A percentile compares a stretch with the other conserved stretches of the same genome.
Evolutionary conservation across 1,140 invertebrate species (phyloP).

Genomic region (Drosophila ficusphila): DNA sequence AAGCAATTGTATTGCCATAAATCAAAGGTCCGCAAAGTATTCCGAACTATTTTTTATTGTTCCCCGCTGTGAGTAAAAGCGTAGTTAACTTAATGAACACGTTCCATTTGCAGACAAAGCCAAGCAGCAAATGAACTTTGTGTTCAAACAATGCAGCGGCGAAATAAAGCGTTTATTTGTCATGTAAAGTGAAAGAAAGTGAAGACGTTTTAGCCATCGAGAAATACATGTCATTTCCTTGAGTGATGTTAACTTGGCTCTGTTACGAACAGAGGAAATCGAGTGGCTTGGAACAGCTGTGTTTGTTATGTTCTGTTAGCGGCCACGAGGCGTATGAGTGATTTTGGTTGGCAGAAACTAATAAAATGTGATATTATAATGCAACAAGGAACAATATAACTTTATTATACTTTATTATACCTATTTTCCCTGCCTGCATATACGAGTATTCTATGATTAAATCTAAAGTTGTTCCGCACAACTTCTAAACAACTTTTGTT

Average conservation of each 20-base stretch:
- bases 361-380: no score
- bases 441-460: constrained; percentile 3
- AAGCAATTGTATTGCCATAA: constrained; percentile 43
- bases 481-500: constrained; percentile 8
- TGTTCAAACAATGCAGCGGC: constrained; percentile 35
- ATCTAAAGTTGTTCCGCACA: constrained; percentile 3
- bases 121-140: constrained; percentile 40
- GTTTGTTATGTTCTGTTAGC: constrained; percentile 47
- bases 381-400: no score
- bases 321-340: constrained; percentile 45
- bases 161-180: constrained; percentile 47
- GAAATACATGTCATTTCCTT: background rate
- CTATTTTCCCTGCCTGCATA: background rate
- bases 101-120: constrained; percentile 46
- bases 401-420: no score
- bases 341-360: constrained; percentile 37
- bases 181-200: constrained; percentile 11
- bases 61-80: constrained; percentile 26
- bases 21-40: constrained; percentile 38
- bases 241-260: constrained; percentile 49
- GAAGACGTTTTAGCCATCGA: constrained; percentile 16
- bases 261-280: background rate
- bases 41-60: constrained; percentile 38
- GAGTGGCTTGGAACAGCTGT: constrained; percentile 58
- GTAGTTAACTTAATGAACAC: constrained; percentile 65